Evolutionary conservation across 2,113 vertebrate genomes (phyloP).

Genomic region (Fulica atra): DNA sequence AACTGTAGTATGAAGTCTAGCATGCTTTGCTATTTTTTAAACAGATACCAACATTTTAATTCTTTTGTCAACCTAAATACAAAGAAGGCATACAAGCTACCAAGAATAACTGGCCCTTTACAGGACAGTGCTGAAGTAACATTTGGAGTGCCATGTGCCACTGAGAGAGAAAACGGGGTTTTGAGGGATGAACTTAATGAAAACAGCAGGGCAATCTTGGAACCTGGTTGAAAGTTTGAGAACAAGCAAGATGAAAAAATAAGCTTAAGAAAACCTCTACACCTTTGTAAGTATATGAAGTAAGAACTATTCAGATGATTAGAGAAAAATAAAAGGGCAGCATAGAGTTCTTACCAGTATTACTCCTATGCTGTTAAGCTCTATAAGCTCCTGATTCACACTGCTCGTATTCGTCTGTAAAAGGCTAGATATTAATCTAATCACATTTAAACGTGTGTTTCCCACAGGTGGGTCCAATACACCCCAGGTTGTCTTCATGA

Average conservation of each 20-base stretch:
- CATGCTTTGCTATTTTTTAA: neutral
- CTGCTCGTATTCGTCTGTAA: slow-evolving; percentile 90
- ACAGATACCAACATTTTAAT: neutral
- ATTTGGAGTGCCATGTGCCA: neutral
- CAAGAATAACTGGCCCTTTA: neutral
- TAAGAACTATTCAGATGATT: neutral
- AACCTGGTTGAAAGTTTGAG: neutral
- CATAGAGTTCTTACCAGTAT: slow-evolving; percentile 85
- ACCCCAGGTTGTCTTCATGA: slow-evolving; percentile 97
- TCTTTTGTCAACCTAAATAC: neutral
- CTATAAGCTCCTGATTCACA: slow-evolving; percentile 92
- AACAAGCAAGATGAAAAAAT: neutral
- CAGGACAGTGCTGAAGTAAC: neutral
- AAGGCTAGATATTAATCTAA: slow-evolving; percentile 92
- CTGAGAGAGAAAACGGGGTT: neutral
- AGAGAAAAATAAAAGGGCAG: neutral
- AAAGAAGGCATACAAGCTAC: neutral
- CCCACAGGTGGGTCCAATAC: slow-evolving; percentile 95
- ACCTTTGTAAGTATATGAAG: too few species aligned
- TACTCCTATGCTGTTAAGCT: slow-evolving; percentile 94
- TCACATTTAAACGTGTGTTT: slow-evolving; percentile 93
- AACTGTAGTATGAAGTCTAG: neutral
- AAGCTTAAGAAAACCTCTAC: neutral
- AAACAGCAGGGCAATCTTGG: neutral
- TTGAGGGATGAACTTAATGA: neutral